Evolutionary conservation across 2,113 vertebrate species (phyloP).

Genomic region (Apistogramma diplotaenia): DNA sequence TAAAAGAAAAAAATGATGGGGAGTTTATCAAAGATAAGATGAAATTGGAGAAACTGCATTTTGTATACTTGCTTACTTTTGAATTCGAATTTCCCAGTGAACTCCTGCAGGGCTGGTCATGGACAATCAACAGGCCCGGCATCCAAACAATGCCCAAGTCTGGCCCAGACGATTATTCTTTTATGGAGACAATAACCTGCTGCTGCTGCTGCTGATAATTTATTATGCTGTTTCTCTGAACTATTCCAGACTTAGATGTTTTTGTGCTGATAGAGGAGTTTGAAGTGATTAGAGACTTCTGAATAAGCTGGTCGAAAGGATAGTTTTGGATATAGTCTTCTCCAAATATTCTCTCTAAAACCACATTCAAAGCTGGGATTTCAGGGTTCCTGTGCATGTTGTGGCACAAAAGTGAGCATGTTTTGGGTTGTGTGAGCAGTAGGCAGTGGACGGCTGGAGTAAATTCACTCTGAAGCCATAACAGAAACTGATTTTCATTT

Average conservation of each 20-base stretch:
- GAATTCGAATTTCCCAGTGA: neutral
- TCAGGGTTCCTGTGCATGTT: neutral
- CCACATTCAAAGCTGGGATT: neutral
- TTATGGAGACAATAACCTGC: neutral
- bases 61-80: neutral
- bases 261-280: neutral
- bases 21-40: too few species aligned
- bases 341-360: neutral
- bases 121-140: neutral
- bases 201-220: neutral
- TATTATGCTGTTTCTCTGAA: neutral
- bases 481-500: constrained; percentile 5
- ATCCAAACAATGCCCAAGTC: neutral
- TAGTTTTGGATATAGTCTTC: neutral
- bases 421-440: neutral
- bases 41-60: too few species aligned
- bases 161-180: neutral
- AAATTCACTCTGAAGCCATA: neutral
- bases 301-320: neutral
- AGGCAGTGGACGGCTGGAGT: neutral
- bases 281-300: neutral
- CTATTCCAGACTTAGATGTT: neutral
- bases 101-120: neutral
- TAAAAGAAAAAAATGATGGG: too few species aligned
- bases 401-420: neutral